A percentile compares a stretch with the other conserved stretches of the same genome.
Conservation (phyloP, 1,140 invertebrate genomes). For the Myzus persicae region DNA sequence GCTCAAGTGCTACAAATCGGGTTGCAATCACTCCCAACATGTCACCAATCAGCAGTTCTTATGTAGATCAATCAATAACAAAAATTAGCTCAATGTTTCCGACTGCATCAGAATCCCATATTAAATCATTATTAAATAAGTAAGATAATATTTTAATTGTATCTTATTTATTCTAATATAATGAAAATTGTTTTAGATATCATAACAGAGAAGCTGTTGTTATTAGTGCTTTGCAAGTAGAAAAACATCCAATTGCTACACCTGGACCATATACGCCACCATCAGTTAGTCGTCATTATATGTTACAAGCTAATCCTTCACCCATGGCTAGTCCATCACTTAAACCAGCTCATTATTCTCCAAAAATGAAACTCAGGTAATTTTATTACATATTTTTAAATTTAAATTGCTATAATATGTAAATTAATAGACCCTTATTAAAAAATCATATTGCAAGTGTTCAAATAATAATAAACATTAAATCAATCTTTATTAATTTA, state of each 20-base stretch:
- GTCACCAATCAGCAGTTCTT: slow-evolving; percentile 61
- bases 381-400: slow-evolving; percentile 54
- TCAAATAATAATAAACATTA: not conserved
- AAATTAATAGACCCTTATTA: not conserved
- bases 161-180: not conserved
- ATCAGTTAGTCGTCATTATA: slow-evolving; percentile 50
- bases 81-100: slow-evolving; percentile 92
- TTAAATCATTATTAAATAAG: slow-evolving; percentile 86
- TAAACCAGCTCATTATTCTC: slow-evolving; percentile 78
- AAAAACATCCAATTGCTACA: slow-evolving; percentile 88
- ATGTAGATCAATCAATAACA: slow-evolving; percentile 74
- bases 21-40: slow-evolving; percentile 66
- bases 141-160: slow-evolving; percentile 66
- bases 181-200: slow-evolving; percentile 70
- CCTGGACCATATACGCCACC: slow-evolving; percentile 75
- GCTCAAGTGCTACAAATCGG: slow-evolving; percentile 65
- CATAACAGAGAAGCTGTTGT: slow-evolving; percentile 92
- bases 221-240: slow-evolving; percentile 89
- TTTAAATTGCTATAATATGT: not conserved
- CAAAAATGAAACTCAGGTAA: slow-evolving; percentile 91
- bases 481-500: not conserved
- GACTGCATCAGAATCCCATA: slow-evolving; percentile 86
- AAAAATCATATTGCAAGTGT: not conserved
- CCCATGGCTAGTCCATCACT: slow-evolving; percentile 65
- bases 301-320: slow-evolving; percentile 63